Percentiles rank a stretch among this genome's conserved stretches.
Evolutionary conservation across 1,140 invertebrate genomes (phyloP).

Genomic region (Coptotermes formosanus): DNA sequence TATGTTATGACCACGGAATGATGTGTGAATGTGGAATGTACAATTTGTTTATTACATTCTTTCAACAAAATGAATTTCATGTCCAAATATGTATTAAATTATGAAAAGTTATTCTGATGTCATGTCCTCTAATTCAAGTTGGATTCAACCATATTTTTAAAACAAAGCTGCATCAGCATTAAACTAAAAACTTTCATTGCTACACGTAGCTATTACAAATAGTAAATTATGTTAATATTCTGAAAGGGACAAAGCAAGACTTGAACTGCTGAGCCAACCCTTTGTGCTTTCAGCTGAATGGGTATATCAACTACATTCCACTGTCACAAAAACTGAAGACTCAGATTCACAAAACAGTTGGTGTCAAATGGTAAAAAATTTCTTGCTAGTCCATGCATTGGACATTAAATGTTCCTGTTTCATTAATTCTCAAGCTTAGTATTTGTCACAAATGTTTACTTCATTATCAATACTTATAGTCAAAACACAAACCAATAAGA

Average conservation of each 20-base stretch:
- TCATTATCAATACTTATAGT: background rate
- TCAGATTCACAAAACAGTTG: background rate
- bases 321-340: background rate
- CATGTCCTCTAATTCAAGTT: constrained; percentile 1
- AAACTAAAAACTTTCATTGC: background rate
- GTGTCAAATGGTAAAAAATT: background rate
- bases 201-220: background rate
- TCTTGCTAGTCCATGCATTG: background rate
- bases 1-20: background rate
- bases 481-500: background rate
- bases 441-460: background rate
- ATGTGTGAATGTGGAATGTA: constrained; percentile 11
- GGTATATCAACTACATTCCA: background rate
- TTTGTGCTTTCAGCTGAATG: background rate
- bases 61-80: background rate
- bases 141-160: constrained; percentile 19
- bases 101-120: constrained; percentile 8
- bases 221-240: background rate
- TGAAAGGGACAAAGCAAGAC: background rate
- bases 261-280: background rate
- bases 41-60: background rate
- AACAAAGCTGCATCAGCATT: constrained; percentile 5
- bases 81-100: background rate
- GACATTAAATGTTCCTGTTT: background rate
- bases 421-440: background rate